Evolutionary conservation across 2,888 invertebrate species (phyloP), one percentile per base, ranked within the genome.

Genomic region (Drosophila tanythrix): DNA sequence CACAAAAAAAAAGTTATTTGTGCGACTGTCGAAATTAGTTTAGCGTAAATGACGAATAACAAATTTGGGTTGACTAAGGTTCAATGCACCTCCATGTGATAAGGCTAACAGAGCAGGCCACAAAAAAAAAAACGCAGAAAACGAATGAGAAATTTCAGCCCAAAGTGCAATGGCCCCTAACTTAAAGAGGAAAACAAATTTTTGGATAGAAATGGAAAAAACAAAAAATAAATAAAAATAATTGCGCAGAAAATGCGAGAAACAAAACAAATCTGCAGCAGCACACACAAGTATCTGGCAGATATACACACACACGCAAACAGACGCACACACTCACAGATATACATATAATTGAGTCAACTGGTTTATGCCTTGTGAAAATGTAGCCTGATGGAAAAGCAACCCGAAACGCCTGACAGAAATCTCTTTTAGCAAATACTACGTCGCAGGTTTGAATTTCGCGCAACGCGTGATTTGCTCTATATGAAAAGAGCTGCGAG

Each of bases 401-500:
- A 50, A 69, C n/a, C 33, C 51, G 74, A 82, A 76, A 59, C 63
- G 58, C 61, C 35, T 68, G 63, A 70, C 82, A 87, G 84, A 82
- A 84, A 84, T 82, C 71, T 80, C 67, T 79, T 76, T 83, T 69
- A 68, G 63, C 58, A 36, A 70, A 70, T 57, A 75, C 68, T 83
- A 64, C 83, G 83, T 79, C 74, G 77, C 84, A 82, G 67, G 70
- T 75, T 80, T 73, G 55, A 73, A 74, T 74, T 72, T 70, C 70
- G 68, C 76, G 67, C 68, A 79, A 73, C 69, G 77, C 77, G 61
- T 76, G 69, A 73, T 77, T 74, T 69, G 69, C 50, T 69, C n/a
- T 36, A 63, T 63, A 58, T 60, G 52, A 69, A 50, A 52, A 59
- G 40, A 52, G 61, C 46, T 11, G 36, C 38, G 36, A 13, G n/a